A percentile compares a stretch with the other conserved stretches of the same genome.
Conservation (phyloP, 1,140 invertebrate genomes). For the Coptotermes formosanus region DNA sequence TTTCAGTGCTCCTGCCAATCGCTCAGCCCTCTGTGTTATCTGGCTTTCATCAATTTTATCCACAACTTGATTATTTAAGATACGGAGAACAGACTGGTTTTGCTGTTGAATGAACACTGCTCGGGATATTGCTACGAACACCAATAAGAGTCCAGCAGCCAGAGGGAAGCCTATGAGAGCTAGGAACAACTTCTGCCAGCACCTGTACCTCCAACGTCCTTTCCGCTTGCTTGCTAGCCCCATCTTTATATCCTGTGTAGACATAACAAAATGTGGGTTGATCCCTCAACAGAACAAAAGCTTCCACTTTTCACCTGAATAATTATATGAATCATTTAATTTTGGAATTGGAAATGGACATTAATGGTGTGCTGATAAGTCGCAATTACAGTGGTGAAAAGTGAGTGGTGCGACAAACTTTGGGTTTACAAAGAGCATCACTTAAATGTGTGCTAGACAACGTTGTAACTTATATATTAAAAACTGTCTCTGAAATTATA, state of each 20-base stretch:
- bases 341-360: neutral
- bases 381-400: neutral
- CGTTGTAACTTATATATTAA: neutral
- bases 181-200: constrained; percentile 32
- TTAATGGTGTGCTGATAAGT: no score
- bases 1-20: constrained; percentile 36
- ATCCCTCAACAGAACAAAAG: neutral
- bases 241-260: constrained; percentile 26
- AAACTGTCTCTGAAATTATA: neutral
- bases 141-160: constrained; percentile 25
- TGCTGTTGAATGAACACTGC: constrained; percentile 26
- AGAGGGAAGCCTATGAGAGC: constrained; percentile 33
- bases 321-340: neutral
- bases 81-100: constrained; percentile 22
- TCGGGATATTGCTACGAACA: constrained; percentile 31
- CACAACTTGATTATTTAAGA: constrained; percentile 27
- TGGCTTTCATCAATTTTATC: constrained; percentile 35
- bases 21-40: constrained; percentile 36
- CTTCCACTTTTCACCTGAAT: constrained; percentile 18
- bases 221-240: constrained; percentile 31
- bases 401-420: neutral
- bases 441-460: neutral
- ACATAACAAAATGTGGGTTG: constrained; percentile 18
- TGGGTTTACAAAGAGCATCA: neutral
- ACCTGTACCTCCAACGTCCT: constrained; percentile 33